A percentile compares a stretch with the other conserved stretches of the same genome.
Conservation (phyloP, 1,140 invertebrate genomes). For the Lepidurus arcticus region DNA sequence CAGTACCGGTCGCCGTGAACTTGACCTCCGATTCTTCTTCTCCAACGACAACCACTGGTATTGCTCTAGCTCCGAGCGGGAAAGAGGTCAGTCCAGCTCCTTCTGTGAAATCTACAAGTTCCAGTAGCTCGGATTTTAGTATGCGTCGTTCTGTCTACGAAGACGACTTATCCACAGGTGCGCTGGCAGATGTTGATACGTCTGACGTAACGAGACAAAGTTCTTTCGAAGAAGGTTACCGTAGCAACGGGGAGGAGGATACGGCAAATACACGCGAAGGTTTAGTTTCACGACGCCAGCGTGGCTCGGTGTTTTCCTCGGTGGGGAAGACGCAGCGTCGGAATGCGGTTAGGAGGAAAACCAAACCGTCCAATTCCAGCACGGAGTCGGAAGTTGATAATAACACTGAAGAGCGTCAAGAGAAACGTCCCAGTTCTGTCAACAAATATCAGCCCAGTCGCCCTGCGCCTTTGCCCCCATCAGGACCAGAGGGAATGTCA, state of each 20-base stretch:
- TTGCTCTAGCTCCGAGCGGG: not conserved
- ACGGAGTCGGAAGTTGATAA: slow-evolving; percentile 24
- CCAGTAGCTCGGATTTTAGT: slow-evolving; percentile 4
- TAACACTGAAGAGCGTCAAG: not conserved
- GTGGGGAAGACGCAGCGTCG: slow-evolving; percentile 25
- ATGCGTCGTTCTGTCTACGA: slow-evolving; percentile 34
- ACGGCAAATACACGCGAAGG: slow-evolving; percentile 28
- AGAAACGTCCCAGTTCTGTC: not conserved
- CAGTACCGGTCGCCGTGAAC: not conserved
- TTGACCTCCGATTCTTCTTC: not conserved
- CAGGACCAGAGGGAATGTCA: not conserved
- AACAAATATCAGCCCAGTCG: not conserved
- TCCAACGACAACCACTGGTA: not conserved
- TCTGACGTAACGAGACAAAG: slow-evolving; percentile 38
- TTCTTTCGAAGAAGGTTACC: slow-evolving; percentile 34
- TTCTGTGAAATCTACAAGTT: slow-evolving; percentile 22
- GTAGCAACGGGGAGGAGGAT: slow-evolving; percentile 26
- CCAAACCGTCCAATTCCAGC: slow-evolving; percentile 35
- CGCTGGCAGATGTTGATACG: slow-evolving; percentile 40
- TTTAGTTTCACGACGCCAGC: slow-evolving; percentile 24
- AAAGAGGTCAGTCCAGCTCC: slow-evolving; percentile 26
- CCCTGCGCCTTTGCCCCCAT: not conserved
- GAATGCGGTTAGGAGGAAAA: slow-evolving; percentile 26
- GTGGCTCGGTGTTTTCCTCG: slow-evolving; percentile 32
- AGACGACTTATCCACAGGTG: slow-evolving; percentile 40